Evolutionary conservation across 2,888 invertebrate genomes (phyloP), one percentile per base, ranked within the genome.

Genomic region (Drosophila rellima): DNA sequence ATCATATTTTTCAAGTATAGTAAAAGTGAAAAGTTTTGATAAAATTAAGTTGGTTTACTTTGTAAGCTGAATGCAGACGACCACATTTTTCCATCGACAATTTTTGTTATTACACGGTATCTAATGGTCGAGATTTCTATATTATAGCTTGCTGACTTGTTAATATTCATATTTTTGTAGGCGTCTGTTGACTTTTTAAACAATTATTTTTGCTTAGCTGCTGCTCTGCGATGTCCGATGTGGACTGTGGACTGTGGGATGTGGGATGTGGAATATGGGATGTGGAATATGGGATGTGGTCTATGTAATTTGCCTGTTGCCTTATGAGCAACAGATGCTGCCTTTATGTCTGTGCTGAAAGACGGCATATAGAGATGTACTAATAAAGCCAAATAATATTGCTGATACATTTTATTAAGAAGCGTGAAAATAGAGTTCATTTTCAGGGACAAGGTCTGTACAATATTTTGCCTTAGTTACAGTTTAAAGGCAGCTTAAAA

Each of bases 91-190:
- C n/a, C n/a, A n/a, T n/a, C n/a, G n/a, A n/a, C n/a, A n/a, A n/a
- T n/a, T n/a, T n/a, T n/a, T n/a, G n/a, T n/a, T n/a, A n/a, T 44
- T 18, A 5, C 26, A 37, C 37, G 20, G 61, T 55, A 45, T 39
- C 39, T 39, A 0, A 0, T 31, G 3, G 61, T 20, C 11, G n/a
- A 2, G 0, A 15, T 4, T 17, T 29, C 7, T 1, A 2, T 4
- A 2, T 0, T 3, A 4, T 6, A 37, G 17, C 52, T 3, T 18
- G 18, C 23, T 44, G 17, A 35, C 44, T 60, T 44, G 42, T 37
- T 74, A 60, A 74, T 74, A 70, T 74, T 74, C 70, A 74, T 70
- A 62, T 62, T 51, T 65, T 44, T 70, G 50, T 48, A 26, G 40
- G 55, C 68, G 63, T 75, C 57, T 75, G 57, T 61, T 69, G 69